Evolutionary conservation across 2,888 invertebrate species (phyloP).

Genomic region (Coleophora flavipennella): DNA sequence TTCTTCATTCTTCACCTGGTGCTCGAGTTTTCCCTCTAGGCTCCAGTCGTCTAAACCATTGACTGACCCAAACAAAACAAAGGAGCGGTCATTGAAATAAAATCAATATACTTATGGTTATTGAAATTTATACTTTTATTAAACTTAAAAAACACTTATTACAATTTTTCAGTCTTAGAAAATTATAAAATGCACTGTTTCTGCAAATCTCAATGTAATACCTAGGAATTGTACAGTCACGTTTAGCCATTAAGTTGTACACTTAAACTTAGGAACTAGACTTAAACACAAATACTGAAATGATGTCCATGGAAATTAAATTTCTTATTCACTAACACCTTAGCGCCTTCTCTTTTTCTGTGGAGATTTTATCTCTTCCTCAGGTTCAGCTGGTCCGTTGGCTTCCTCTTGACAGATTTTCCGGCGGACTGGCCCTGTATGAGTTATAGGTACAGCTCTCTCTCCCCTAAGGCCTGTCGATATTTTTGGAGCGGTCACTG

Average conservation of each 20-base stretch:
- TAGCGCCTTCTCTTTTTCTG: slow-evolving; percentile 52
- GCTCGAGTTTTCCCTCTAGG: too few species aligned
- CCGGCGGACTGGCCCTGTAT: slow-evolving; percentile 73
- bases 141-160: too few species aligned
- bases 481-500: slow-evolving; percentile 74
- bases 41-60: too few species aligned
- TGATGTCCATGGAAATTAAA: too few species aligned
- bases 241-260: too few species aligned
- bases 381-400: slow-evolving; percentile 21
- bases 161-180: slow-evolving; percentile 1
- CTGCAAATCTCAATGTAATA: not conserved
- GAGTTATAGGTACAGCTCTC: slow-evolving; percentile 72
- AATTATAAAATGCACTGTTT: slow-evolving; percentile 17
- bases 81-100: too few species aligned
- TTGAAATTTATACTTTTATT: too few species aligned
- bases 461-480: slow-evolving; percentile 40
- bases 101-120: too few species aligned
- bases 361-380: slow-evolving; percentile 23
- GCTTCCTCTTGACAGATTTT: slow-evolving; percentile 41
- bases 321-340: not conserved
- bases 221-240: not conserved
- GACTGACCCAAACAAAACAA: too few species aligned
- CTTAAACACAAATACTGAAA: too few species aligned
- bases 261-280: slow-evolving; percentile 4
- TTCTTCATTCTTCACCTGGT: too few species aligned